Conservation (phyloP, 2,113 vertebrate species). For the Boulengeromyrus knoepffleri region DNA sequence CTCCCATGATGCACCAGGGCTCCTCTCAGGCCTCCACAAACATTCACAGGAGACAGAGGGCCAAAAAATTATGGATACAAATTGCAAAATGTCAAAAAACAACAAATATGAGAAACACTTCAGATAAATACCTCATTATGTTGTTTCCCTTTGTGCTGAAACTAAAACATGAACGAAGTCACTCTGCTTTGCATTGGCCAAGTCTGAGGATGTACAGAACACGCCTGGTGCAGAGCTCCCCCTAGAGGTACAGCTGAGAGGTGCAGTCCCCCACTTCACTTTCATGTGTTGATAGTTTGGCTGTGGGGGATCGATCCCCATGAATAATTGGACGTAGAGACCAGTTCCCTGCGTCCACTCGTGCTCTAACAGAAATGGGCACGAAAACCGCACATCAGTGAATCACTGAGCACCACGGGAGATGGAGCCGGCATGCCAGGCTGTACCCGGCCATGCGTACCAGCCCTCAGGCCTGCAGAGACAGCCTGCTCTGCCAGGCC, state of each 20-base stretch:
- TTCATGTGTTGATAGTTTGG: neutral
- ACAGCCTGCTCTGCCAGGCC: conserved; percentile 20
- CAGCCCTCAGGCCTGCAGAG: neutral
- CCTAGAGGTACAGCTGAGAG: neutral
- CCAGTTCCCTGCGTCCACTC: neutral
- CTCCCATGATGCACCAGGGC: neutral
- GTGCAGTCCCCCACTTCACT: neutral
- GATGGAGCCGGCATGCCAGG: neutral
- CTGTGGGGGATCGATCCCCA: neutral
- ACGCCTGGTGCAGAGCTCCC: neutral
- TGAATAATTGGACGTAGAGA: neutral
- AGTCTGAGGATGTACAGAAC: neutral
- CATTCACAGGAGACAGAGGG: neutral
- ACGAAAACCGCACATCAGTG: neutral
- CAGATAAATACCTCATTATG: neutral
- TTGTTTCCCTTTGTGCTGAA: neutral
- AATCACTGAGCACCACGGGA: neutral
- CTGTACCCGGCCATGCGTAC: neutral
- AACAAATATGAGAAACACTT: neutral
- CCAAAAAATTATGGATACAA: neutral
- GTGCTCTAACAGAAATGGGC: neutral
- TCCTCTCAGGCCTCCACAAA: neutral
- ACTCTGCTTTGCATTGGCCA: neutral
- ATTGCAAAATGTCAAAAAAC: neutral
- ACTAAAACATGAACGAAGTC: neutral